Conservation (phyloP, 2,113 vertebrate species). For the Sclerurus mexicanus region DNA sequence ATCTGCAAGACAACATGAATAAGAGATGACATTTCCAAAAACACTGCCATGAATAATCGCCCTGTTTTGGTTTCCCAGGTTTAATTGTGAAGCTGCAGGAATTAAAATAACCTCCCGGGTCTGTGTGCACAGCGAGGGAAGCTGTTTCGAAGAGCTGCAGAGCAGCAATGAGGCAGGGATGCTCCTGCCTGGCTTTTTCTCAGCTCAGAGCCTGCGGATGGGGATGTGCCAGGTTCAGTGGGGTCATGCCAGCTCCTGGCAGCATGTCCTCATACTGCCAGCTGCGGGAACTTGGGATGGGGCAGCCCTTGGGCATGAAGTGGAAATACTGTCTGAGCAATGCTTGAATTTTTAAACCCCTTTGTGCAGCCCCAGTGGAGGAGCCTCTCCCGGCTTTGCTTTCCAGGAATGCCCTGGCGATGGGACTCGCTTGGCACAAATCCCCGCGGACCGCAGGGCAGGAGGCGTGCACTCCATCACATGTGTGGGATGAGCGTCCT, state of each 20-base stretch:
- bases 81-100: slow-evolving; percentile 31
- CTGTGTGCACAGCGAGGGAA: neutral
- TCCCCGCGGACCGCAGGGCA: accelerated
- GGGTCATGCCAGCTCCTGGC: neutral
- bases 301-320: accelerated
- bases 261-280: neutral
- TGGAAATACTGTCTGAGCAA: neutral
- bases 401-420: neutral
- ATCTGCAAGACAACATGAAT: slow-evolving; percentile 10
- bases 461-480: accelerated
- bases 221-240: neutral
- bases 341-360: neutral
- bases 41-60: neutral
- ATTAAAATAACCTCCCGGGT: slow-evolving; percentile 21
- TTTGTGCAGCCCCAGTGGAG: neutral
- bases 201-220: accelerated
- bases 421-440: neutral
- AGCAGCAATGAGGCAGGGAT: neutral
- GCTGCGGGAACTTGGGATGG: accelerated
- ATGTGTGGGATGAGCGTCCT: accelerated
- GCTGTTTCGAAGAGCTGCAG: neutral
- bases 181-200: neutral
- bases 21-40: slow-evolving; percentile 1
- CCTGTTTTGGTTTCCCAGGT: slow-evolving; percentile 9
- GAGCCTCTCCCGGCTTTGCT: neutral